phyloP scores from a whole-genome alignment of 2,113 vertebrate genomes.

The Hiodon tergisus region DNA sequence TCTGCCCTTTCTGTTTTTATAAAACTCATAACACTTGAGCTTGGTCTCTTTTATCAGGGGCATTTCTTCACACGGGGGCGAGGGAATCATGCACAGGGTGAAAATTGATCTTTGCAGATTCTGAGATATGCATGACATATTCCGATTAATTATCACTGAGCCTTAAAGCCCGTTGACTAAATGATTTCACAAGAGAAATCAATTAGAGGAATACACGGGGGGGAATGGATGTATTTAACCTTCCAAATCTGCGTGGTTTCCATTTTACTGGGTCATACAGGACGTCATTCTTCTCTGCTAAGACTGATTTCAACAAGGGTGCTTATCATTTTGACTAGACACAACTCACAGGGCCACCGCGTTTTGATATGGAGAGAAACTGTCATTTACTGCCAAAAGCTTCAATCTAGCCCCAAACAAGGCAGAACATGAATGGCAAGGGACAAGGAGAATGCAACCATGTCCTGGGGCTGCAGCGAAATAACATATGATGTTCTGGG shows the following conservation, averaged over 20 bases:
- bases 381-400: conserved; percentile 16
- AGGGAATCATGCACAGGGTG: not conserved
- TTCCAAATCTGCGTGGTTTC: too few species aligned
- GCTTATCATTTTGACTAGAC: not conserved
- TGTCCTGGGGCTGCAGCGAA: not conserved
- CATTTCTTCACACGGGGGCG: not conserved
- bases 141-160: not conserved
- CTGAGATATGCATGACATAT: conserved; percentile 4
- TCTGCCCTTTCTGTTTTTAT: not conserved
- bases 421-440: not conserved
- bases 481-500: not conserved
- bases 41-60: not conserved
- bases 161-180: not conserved
- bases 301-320: not conserved
- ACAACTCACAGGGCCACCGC: not conserved
- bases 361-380: conserved; percentile 12
- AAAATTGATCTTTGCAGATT: not conserved
- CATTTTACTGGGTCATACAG: too few species aligned
- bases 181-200: not conserved
- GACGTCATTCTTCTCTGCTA: not conserved
- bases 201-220: not conserved
- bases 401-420: not conserved
- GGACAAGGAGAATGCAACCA: not conserved
- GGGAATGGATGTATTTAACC: too few species aligned
- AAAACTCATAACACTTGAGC: not conserved